These are phyloP conservation scores for Leucophenga varia DNA, from an alignment of 1,140 invertebrate species.

Conservation along the genomic window DNA sequence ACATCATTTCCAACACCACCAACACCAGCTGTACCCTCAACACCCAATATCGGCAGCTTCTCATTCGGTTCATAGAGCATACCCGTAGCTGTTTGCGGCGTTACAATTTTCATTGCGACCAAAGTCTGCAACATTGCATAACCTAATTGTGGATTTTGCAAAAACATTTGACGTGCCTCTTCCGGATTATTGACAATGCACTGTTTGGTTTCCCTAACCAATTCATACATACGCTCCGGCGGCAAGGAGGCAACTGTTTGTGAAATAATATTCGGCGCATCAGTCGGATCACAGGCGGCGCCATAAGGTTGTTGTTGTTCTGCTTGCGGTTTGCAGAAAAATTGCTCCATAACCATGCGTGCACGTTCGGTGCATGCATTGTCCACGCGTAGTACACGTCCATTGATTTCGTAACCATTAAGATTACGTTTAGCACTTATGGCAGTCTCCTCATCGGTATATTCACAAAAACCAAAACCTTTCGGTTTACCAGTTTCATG, in stretches of 20 bases:
- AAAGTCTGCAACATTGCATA: constrained; percentile 96
- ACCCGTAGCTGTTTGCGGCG: constrained; percentile 88
- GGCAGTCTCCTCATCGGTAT: constrained; percentile 97
- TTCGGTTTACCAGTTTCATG: constrained; percentile 99
- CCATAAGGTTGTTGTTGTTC: constrained; percentile 90
- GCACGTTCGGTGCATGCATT: constrained; percentile 98
- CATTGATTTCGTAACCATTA: constrained; percentile 97
- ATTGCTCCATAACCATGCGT: constrained; percentile 92
- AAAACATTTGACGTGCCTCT: constrained; percentile 92
- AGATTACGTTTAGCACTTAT: constrained; percentile 97
- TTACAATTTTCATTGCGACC: constrained; percentile 98
- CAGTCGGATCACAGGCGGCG: constrained; percentile 81
- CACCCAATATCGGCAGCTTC: constrained; percentile 66
- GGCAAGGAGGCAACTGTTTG: constrained; percentile 96
- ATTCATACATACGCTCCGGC: constrained; percentile 99
- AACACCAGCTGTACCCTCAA: constrained; percentile 1
- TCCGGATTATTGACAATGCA: constrained; percentile 86
- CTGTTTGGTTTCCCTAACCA: constrained; percentile 99
- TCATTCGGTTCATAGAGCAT: constrained; percentile 89
- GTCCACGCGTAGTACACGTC: constrained; percentile 91
- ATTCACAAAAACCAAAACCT: constrained; percentile 99
- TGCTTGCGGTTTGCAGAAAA: constrained; percentile 77
- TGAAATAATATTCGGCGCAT: constrained; percentile 95
- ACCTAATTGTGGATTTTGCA: constrained; percentile 97
- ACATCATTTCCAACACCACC: too few relatives aligned